Conservation (phyloP, 2,888 invertebrate species). For the Aleiodes leptofemur region DNA sequence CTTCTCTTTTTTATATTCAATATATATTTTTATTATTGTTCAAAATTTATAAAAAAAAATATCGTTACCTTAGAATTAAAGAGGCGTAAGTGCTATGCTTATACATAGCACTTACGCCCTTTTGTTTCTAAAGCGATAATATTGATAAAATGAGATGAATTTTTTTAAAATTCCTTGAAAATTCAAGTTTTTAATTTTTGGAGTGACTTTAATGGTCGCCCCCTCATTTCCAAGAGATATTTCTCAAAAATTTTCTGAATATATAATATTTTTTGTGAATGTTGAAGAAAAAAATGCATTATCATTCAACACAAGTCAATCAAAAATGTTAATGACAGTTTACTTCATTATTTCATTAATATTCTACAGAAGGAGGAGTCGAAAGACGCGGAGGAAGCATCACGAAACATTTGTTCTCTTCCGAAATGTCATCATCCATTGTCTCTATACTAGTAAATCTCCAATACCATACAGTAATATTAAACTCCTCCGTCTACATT, state of each 20-base stretch:
- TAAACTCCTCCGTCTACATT: slow-evolving; percentile 45
- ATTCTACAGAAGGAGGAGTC: slow-evolving; percentile 21
- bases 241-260: background rate
- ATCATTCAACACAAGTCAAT: background rate
- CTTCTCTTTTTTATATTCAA: background rate
- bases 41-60: background rate
- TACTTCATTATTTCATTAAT: slow-evolving; percentile 10
- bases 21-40: background rate
- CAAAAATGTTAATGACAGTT: slow-evolving; percentile 15
- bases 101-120: no score
- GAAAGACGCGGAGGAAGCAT: slow-evolving; percentile 56
- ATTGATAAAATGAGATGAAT: no score
- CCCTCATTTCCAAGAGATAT: background rate
- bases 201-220: no score
- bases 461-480: slow-evolving; percentile 14
- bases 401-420: slow-evolving; percentile 62
- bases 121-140: no score
- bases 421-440: slow-evolving; percentile 56
- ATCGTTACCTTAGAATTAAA: no score
- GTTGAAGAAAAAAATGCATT: background rate
- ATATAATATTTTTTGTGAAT: background rate
- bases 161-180: no score
- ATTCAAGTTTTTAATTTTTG: no score
- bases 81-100: no score
- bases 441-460: background rate